Evolutionary conservation across 2,113 vertebrate genomes (phyloP), one percentile per base, ranked within the genome.

Genomic region (Nothobranchius kuhntae): DNA sequence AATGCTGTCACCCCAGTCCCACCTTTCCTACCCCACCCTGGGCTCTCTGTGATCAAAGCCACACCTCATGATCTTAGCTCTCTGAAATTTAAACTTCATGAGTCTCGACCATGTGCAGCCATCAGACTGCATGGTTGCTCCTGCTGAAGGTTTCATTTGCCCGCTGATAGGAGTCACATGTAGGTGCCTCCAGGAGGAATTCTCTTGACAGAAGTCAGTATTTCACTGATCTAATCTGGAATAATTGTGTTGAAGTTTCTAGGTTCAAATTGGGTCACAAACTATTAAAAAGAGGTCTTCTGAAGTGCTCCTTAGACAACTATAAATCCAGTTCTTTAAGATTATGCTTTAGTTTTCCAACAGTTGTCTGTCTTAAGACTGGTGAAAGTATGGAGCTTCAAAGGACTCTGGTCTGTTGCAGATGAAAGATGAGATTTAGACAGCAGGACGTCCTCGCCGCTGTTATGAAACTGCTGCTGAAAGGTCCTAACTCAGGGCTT

Each of bases 361-460:
- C 42, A 77, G 45, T 62, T 47, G 54, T 17, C n/a, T 63, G 24
- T 30, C 7, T 61, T 3, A 56, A 52, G 11, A 52, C 3, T 12
- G 13, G 2, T 17, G 3, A 26, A 2, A 65, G 13, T 61, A n/a
- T 45, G 44, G 15, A 5, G 13, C 65, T 78, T 81, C 68, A 81
- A 85, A 85, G 48, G 50, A 64, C 45, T 65, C 21, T 36, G 54
- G 11, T 35, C 38, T 36, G 48, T 4, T 26, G 40, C 6, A 21
- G 73, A 70, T 72, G 65, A 68, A 77, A 77, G 73, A 89, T 77
- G 65, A 65, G 71, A 60, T 77, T 71, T 66, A 76, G 80, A 66
- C 74, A 52, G 71, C 66, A 42, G 64, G 68, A 46, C 30, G 24
- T 78, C 79, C 61, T 65, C 78, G 64, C 68, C 74, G 57, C 44